Conservation (phyloP, 2,888 invertebrate genomes). For the Tineola bisselliella region DNA sequence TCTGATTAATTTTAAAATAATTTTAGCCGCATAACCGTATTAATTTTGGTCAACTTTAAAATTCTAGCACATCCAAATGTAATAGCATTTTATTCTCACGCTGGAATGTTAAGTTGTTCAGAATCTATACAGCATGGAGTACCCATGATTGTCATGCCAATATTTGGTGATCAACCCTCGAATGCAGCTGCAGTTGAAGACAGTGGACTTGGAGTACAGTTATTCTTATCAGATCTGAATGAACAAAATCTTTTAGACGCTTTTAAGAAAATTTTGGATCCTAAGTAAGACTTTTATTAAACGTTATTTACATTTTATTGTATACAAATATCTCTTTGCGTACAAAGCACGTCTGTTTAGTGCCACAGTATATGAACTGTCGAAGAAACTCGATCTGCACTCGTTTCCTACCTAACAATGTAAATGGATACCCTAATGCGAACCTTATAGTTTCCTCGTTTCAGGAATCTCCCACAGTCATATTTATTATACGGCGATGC, state of each 20-base stretch:
- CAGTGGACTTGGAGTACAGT: slow-evolving; percentile 57
- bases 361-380: too few relatives aligned
- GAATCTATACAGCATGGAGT: slow-evolving; percentile 71
- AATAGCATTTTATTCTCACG: slow-evolving; percentile 68
- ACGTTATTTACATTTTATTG: too few relatives aligned
- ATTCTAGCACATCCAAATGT: slow-evolving; percentile 68
- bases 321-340: too few relatives aligned
- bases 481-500: too few relatives aligned
- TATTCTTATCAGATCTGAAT: slow-evolving; percentile 49
- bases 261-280: slow-evolving; percentile 59
- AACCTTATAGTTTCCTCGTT: too few relatives aligned
- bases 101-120: slow-evolving; percentile 67
- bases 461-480: too few relatives aligned
- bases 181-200: slow-evolving; percentile 68
- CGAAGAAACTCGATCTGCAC: too few relatives aligned
- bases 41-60: not conserved
- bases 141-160: slow-evolving; percentile 68
- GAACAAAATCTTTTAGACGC: slow-evolving; percentile 30
- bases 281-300: slow-evolving; percentile 42
- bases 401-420: too few relatives aligned
- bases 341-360: too few relatives aligned
- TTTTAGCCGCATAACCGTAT: not conserved
- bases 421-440: too few relatives aligned
- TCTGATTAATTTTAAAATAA: not conserved
- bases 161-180: slow-evolving; percentile 68